Evolutionary conservation across 1,140 invertebrate species (phyloP).

Genomic region (Drosophila guanche): DNA sequence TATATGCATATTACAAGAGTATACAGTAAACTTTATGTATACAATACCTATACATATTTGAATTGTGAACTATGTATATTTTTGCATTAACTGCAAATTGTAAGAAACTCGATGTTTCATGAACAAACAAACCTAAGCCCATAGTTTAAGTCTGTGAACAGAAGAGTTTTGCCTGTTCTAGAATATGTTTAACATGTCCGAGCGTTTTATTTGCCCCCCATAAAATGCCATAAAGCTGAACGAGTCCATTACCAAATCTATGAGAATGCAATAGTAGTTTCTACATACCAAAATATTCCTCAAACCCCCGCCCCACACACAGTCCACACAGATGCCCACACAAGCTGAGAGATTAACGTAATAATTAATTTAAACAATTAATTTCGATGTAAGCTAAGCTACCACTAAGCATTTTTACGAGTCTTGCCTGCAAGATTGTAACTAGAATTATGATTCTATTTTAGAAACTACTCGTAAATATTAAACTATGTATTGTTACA

Average conservation of each 20-base stretch:
- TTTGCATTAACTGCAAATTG: constrained; percentile 45
- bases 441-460: constrained; percentile 43
- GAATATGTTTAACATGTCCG: constrained; percentile 32
- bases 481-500: constrained; percentile 51
- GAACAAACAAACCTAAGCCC: constrained; percentile 59
- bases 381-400: constrained; percentile 47
- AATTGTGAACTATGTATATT: constrained; percentile 42
- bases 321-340: constrained; percentile 26
- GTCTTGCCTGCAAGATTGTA: constrained; percentile 39
- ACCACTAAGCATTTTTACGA: constrained; percentile 40
- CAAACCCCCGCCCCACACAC: constrained; percentile 2
- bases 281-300: constrained; percentile 50
- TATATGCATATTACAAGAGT: constrained; percentile 17
- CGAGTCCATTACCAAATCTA: constrained; percentile 36
- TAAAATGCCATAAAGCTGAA: constrained; percentile 49
- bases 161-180: constrained; percentile 27
- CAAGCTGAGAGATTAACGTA: constrained; percentile 67
- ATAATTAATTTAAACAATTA: constrained; percentile 66
- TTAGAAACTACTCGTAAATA: constrained; percentile 13
- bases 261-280: constrained; percentile 68
- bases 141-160: constrained; percentile 37
- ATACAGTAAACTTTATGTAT: constrained; percentile 12
- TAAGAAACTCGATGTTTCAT: constrained; percentile 57
- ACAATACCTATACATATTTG: constrained; percentile 31
- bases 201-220: constrained; percentile 26